Evolutionary conservation across 2,113 vertebrate genomes (phyloP), one percentile per base, ranked within the genome.

Genomic region (Lasiurus cinereus): DNA sequence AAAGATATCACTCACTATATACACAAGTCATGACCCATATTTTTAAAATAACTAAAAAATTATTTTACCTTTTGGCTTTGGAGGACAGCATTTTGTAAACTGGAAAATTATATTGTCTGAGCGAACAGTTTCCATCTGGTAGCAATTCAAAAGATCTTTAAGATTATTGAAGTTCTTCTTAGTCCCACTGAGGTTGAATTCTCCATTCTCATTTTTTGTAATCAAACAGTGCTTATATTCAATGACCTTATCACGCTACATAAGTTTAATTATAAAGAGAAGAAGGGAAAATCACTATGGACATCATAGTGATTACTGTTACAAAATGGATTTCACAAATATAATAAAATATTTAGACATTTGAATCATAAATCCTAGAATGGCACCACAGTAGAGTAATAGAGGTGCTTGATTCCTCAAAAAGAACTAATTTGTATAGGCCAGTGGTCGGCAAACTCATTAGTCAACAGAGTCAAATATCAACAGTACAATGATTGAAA

Each of bases 181-280:
- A 3, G 99, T 99, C 62, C 99, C 99, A 88, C 98, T 99, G 90
- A 99, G 98, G 94, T 99, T 98, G 97, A 98, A 99, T 94, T 99
- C 99, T 46, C 99, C 99, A 0, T 98, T 98, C 27, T 98, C 98
- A 31, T 98, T 99, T 98, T 99, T 99, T 1, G 98, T 98, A 83
- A 99, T 99, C 98, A 99, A 98, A 97, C 99, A 99, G 97, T 99
- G 99, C 62, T 99, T 99, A 92, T 99, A 99, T 96, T 99, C 99
- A 96, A 98, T 98, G 94, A 98, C 97, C n/a, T 94, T 96, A 6
- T 99, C 98, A 89, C 96, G 97, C 99, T 99, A 96, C 24, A 43
- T 50, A 43, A 96, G 74, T 97, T 97, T 69, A 94, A 93, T 95
- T 96, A 97, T 80, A 90, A 91, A 96, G 94, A 83, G 91, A 97